Percentiles rank a stretch among this genome's conserved stretches.
Evolutionary conservation across 2,113 vertebrate species (phyloP).

Genomic region (Hippopotamus amphibius): DNA sequence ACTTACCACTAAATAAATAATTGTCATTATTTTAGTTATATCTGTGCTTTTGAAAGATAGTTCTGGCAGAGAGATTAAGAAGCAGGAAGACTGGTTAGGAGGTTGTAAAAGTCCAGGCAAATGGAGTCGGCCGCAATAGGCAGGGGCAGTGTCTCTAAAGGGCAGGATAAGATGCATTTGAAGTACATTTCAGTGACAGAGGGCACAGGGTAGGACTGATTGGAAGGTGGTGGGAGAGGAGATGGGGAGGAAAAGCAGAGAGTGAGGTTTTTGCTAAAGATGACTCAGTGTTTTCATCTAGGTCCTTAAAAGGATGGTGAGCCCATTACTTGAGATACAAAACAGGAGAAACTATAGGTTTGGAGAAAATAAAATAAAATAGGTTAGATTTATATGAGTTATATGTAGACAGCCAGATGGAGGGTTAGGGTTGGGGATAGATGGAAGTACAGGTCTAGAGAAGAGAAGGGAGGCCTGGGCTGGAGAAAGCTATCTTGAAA

Average conservation of each 20-base stretch:
- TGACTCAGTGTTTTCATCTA: background rate
- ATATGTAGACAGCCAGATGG: background rate
- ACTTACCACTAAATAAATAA: constrained; percentile 46
- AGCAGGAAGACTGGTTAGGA: background rate
- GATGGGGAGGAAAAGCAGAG: background rate
- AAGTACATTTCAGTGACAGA: background rate
- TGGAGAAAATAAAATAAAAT: background rate
- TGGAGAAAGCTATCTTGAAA: background rate
- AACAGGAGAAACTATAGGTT: background rate
- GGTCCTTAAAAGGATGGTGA: background rate
- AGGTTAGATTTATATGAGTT: background rate
- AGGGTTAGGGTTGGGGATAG: background rate
- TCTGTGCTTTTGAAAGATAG: constrained; percentile 47
- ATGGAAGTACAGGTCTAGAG: background rate
- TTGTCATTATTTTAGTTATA: constrained; percentile 24
- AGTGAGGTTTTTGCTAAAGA: background rate
- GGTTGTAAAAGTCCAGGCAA: background rate
- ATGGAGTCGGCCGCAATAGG: background rate
- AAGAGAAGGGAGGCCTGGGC: background rate
- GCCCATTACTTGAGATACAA: background rate
- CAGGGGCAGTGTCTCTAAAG: background rate
- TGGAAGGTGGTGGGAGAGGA: background rate
- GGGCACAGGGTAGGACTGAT: background rate
- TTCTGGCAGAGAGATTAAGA: background rate
- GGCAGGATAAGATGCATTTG: background rate